Percentiles rank a stretch among this genome's conserved stretches.
These are phyloP conservation scores for Drosophila mayaguana DNA, from an alignment of 2,888 invertebrate species.

Conservation along the genomic window DNA sequence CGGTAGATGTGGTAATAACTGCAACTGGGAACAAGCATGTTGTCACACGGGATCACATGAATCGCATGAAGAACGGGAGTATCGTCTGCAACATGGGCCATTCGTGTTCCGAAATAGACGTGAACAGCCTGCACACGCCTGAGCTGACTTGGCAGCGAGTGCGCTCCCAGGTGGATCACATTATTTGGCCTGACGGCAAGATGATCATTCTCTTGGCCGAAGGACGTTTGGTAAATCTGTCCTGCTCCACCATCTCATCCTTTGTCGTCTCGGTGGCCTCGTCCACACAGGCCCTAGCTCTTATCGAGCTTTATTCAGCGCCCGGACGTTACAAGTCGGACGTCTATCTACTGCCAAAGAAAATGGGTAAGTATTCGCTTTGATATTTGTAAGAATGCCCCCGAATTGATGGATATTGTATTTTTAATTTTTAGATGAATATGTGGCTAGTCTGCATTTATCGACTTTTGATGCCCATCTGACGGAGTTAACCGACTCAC, in stretches of 20 bases:
- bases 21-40: conserved; percentile 98
- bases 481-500: conserved; percentile 96
- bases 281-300: conserved; percentile 97
- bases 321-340: conserved; percentile 96
- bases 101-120: conserved; percentile 97
- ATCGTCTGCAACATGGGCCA: conserved; percentile 98
- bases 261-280: conserved; percentile 98
- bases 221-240: conserved; percentile 96
- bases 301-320: conserved; percentile 98
- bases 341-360: conserved; percentile 97
- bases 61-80: conserved; percentile 97
- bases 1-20: conserved; percentile 96
- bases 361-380: conserved; percentile 90
- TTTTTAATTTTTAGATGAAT: conserved; percentile 90
- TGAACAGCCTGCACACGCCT: conserved; percentile 95
- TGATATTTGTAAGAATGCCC: too few relatives aligned
- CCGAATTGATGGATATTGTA: too few relatives aligned
- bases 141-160: conserved; percentile 98
- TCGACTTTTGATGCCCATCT: conserved; percentile 98
- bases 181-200: conserved; percentile 98
- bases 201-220: conserved; percentile 96
- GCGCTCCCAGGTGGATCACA: conserved; percentile 98
- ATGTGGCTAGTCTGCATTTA: conserved; percentile 97
- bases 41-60: conserved; percentile 96
- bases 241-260: conserved; percentile 97